Percentiles rank a stretch among this genome's conserved stretches.
Evolutionary conservation across 2,113 vertebrate genomes (phyloP).

Genomic region (Patagioenas fasciata): DNA sequence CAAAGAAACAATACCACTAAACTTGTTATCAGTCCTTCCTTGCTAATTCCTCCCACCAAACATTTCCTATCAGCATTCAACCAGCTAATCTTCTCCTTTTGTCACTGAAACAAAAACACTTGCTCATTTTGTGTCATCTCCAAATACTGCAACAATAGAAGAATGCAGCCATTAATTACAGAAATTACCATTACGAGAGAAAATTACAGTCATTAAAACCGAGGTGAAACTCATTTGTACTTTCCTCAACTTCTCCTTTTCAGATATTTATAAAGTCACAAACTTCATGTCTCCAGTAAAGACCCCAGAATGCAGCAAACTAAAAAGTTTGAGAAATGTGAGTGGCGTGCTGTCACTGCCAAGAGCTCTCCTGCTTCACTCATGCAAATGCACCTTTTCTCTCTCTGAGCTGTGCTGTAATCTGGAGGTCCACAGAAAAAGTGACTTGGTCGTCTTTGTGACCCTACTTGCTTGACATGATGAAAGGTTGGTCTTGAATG

Average conservation of each 20-base stretch:
- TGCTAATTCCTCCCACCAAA: slow-evolving; percentile 55
- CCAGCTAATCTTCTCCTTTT: slow-evolving; percentile 61
- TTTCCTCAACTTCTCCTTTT: slow-evolving; percentile 35
- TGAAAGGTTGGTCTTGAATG: not conserved
- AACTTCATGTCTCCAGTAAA: not conserved
- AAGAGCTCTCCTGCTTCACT: not conserved
- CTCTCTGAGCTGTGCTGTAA: not conserved
- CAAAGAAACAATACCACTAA: not conserved
- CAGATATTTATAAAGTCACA: slow-evolving; percentile 13
- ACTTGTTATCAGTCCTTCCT: slow-evolving; percentile 10
- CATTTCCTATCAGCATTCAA: slow-evolving; percentile 40
- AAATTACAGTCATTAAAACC: slow-evolving; percentile 64
- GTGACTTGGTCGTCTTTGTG: not conserved
- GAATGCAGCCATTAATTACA: slow-evolving; percentile 69
- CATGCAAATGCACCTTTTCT: not conserved
- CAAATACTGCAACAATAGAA: slow-evolving; percentile 40
- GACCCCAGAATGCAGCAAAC: not conserved
- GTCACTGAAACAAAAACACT: slow-evolving; percentile 70
- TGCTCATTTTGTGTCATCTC: slow-evolving; percentile 62
- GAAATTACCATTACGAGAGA: slow-evolving; percentile 39
- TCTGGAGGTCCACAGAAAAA: not conserved
- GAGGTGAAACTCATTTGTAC: slow-evolving; percentile 61
- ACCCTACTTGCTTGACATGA: not conserved
- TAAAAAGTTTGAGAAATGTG: not conserved
- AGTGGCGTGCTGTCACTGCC: not conserved